Conservation (phyloP, 2,797 vertebrate species). For the Atherinosoma microstoma region DNA sequence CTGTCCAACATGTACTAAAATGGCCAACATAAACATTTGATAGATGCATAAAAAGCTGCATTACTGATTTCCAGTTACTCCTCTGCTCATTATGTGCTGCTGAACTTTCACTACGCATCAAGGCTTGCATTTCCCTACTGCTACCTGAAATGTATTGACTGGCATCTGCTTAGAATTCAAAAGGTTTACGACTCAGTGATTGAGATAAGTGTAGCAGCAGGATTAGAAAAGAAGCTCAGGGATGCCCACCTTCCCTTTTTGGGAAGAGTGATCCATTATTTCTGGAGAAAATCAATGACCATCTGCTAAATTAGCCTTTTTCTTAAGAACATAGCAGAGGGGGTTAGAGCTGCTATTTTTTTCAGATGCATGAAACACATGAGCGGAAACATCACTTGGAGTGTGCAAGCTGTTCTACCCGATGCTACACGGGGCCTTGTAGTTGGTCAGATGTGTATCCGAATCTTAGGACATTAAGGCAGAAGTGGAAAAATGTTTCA, state of each 20-base stretch:
- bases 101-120: constrained; percentile 8
- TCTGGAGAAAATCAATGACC: neutral
- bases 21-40: neutral
- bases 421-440: too few species aligned
- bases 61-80: constrained; percentile 7
- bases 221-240: neutral
- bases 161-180: constrained; percentile 3
- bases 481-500: too few species aligned
- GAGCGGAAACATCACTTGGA: neutral
- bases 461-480: too few species aligned
- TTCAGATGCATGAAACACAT: too few species aligned
- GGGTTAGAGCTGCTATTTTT: neutral
- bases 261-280: neutral
- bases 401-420: too few species aligned
- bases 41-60: neutral
- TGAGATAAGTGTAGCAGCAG: neutral
- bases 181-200: constrained; percentile 4
- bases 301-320: neutral
- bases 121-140: neutral
- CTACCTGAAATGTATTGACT: neutral
- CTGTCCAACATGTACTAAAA: neutral
- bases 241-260: neutral
- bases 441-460: too few species aligned
- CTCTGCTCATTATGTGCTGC: constrained; percentile 8
- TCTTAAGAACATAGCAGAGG: neutral